Evolutionary conservation across 2,797 vertebrate genomes (phyloP).

Genomic region (Anguilla obscura): DNA sequence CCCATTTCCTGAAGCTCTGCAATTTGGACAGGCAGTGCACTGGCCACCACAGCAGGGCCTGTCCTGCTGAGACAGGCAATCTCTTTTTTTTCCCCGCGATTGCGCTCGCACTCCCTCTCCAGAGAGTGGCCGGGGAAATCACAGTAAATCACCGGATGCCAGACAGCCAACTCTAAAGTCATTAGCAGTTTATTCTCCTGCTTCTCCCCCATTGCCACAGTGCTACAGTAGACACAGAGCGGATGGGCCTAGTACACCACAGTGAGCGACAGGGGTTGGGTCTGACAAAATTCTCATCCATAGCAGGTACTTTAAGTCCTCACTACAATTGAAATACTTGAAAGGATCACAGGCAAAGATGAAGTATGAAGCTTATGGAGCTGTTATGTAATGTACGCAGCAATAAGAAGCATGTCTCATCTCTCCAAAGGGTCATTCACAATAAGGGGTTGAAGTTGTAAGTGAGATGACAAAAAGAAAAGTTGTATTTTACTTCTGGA

Average conservation of each 20-base stretch:
- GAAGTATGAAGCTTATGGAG: not conserved
- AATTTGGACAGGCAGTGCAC: constrained; percentile 66
- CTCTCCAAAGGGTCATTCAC: not conserved
- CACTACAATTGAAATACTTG: not conserved
- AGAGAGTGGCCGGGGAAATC: constrained; percentile 33
- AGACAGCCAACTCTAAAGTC: constrained; percentile 64
- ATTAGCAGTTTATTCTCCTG: constrained; percentile 74
- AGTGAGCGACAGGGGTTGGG: not conserved
- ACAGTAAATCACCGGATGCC: constrained; percentile 51
- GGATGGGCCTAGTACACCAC: not conserved
- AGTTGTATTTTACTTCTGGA: constrained; percentile 25
- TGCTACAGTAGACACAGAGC: not conserved
- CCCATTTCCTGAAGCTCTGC: constrained; percentile 64
- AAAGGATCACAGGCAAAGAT: not conserved
- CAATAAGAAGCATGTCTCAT: not conserved
- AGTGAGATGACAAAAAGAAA: constrained; percentile 15
- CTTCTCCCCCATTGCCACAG: constrained; percentile 10
- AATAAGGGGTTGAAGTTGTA: not conserved
- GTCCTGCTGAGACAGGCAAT: constrained; percentile 66
- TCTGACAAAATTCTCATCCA: not conserved
- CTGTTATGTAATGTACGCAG: not conserved
- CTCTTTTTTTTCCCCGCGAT: constrained; percentile 55
- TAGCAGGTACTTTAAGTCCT: not conserved
- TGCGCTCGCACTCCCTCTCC: constrained; percentile 48
- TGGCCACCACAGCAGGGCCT: constrained; percentile 65